phyloP scores from a whole-genome alignment of 37 sponge, comb jelly and placozoan species.

The Aplysina aerophoba region DNA sequence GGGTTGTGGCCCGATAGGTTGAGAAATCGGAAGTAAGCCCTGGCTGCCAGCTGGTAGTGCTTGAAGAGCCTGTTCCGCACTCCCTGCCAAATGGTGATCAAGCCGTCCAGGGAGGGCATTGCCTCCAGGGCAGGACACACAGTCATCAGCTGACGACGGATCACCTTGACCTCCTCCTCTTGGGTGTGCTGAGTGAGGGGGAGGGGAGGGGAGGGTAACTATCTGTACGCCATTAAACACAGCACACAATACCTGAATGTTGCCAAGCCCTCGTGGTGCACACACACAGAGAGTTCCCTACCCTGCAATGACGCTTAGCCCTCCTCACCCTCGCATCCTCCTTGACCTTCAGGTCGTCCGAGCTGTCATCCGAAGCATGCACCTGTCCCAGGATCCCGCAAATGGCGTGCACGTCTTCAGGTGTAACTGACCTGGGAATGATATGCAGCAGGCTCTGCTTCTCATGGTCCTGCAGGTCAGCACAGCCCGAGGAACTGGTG shows the following conservation, averaged over 20 bases:
- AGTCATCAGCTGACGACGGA: constrained; percentile 62
- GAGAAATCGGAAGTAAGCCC: constrained; percentile 91
- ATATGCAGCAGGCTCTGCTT: constrained; percentile 46
- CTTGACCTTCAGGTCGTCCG: constrained; percentile 70
- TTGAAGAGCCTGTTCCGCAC: constrained; percentile 84
- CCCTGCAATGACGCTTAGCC: not conserved
- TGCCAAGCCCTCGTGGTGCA: too few relatives aligned
- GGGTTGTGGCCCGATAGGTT: constrained; percentile 67
- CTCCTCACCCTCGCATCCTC: constrained; percentile 51
- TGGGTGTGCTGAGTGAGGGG: constrained; percentile 3
- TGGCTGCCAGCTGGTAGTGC: constrained; percentile 87
- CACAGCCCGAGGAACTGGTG: constrained; percentile 68
- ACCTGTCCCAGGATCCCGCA: constrained; percentile 78
- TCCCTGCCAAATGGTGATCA: constrained; percentile 77
- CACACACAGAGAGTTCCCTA: too few relatives aligned
- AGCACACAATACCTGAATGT: constrained; percentile 13
- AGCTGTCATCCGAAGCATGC: constrained; percentile 64
- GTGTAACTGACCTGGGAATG: constrained; percentile 30
- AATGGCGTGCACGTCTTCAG: constrained; percentile 58
- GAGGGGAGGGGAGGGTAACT: constrained; percentile 41
- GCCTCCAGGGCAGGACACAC: constrained; percentile 73
- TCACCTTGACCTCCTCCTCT: constrained; percentile 77
- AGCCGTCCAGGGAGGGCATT: constrained; percentile 61
- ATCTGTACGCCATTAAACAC: not conserved
- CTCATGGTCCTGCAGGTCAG: constrained; percentile 74